Conservation (phyloP, 1,140 invertebrate genomes). For the Zaprionus ornatus region DNA sequence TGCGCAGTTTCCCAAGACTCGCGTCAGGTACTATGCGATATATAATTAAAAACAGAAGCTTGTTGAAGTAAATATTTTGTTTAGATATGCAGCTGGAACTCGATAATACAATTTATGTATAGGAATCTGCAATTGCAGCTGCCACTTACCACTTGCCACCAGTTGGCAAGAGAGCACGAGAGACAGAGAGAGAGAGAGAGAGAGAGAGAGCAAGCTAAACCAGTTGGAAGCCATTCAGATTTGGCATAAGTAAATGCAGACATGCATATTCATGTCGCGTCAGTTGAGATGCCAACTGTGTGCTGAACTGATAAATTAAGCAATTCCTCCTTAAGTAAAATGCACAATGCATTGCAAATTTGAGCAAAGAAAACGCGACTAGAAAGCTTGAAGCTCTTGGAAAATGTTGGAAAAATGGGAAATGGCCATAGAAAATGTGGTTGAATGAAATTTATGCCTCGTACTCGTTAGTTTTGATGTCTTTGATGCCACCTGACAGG, state of each 20-base stretch:
- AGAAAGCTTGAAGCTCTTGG: constrained; percentile 53
- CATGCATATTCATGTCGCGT: constrained; percentile 45
- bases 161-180: not conserved
- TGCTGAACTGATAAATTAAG: constrained; percentile 79
- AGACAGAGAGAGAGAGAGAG: not conserved
- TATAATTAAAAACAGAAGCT: constrained; percentile 44
- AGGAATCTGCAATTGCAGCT: constrained; percentile 11
- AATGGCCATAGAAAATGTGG: constrained; percentile 24
- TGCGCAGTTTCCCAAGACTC: not conserved
- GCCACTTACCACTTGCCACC: not conserved
- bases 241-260: constrained; percentile 34
- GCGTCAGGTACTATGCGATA: not conserved
- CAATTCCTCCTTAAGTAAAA: constrained; percentile 63
- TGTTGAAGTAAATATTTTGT: constrained; percentile 38
- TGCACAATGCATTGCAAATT: constrained; percentile 70
- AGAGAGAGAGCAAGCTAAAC: constrained; percentile 1
- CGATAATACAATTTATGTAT: constrained; percentile 49
- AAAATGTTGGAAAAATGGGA: constrained; percentile 13
- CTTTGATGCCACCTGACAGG: constrained; percentile 67
- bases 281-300: constrained; percentile 73
- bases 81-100: constrained; percentile 32
- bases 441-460: constrained; percentile 64
- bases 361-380: constrained; percentile 42
- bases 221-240: constrained; percentile 37
- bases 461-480: constrained; percentile 79